These are phyloP conservation scores for Peribatodes rhomboidaria DNA, from an alignment of 2,888 invertebrate genomes.

Conservation along the genomic window DNA sequence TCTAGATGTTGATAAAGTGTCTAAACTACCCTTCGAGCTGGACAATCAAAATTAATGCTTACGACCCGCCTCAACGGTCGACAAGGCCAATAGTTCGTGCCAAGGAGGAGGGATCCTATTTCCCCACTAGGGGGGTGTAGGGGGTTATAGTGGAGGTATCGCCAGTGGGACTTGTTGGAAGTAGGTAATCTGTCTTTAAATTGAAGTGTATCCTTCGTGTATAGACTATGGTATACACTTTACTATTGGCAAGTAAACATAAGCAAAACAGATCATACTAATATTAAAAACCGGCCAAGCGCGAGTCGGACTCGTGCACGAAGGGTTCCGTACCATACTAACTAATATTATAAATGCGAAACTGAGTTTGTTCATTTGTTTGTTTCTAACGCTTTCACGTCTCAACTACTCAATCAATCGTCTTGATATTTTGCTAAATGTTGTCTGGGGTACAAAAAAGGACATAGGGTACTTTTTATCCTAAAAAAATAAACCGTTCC, in stretches of 20 bases:
- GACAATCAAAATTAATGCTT: slow-evolving; percentile 48
- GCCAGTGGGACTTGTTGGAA: slow-evolving; percentile 21
- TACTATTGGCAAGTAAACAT: not conserved
- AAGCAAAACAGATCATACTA: not conserved
- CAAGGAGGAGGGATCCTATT: not conserved
- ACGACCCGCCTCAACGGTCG: slow-evolving; percentile 42
- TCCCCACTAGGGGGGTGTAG: not conserved
- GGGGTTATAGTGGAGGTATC: slow-evolving; percentile 6
- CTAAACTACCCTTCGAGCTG: slow-evolving; percentile 35
- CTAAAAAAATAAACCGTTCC: no score
- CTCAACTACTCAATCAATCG: no score
- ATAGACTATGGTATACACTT: not conserved
- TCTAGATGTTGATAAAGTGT: slow-evolving; percentile 41
- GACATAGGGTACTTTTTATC: no score
- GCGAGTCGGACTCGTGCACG: no score
- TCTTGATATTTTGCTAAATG: no score
- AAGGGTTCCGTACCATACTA: no score
- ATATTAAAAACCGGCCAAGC: no score
- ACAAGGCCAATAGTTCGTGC: slow-evolving; percentile 37
- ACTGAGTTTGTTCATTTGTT: no score
- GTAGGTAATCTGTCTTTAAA: slow-evolving; percentile 23
- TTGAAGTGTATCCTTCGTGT: not conserved
- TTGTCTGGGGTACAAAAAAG: no score
- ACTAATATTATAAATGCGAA: no score
- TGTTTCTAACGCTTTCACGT: no score